Evolutionary conservation across 2,888 invertebrate genomes (phyloP).

Genomic region (Latrodectus elegans): DNA sequence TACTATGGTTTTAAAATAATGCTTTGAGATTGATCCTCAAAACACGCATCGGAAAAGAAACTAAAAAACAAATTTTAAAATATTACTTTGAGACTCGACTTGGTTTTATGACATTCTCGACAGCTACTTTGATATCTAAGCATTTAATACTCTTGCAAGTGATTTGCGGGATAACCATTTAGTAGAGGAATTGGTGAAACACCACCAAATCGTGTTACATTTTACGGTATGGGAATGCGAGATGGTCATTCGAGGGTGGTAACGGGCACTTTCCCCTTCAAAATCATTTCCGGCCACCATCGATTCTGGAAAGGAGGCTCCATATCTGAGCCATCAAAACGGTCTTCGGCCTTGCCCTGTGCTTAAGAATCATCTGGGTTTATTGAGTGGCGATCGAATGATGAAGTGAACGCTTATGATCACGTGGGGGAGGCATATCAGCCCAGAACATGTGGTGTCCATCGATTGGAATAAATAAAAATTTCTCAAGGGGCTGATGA

Average conservation of each 20-base stretch:
- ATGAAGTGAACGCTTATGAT: not conserved
- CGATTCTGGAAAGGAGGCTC: not conserved
- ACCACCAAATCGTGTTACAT: not conserved
- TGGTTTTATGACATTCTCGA: too few relatives aligned
- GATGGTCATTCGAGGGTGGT: not conserved
- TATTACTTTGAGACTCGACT: too few relatives aligned
- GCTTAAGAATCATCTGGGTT: not conserved
- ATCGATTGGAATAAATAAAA: constrained; percentile 5
- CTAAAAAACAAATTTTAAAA: too few relatives aligned
- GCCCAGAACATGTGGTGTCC: not conserved
- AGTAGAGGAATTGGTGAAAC: not conserved
- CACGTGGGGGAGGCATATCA: not conserved
- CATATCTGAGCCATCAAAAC: not conserved
- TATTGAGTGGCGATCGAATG: not conserved
- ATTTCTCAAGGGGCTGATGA: not conserved
- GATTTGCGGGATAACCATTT: too few relatives aligned
- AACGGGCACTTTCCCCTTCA: not conserved
- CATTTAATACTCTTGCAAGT: too few relatives aligned
- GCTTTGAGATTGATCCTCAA: too few relatives aligned
- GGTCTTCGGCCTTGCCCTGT: not conserved
- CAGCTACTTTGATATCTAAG: too few relatives aligned
- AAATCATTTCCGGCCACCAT: not conserved
- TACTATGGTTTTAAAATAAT: too few relatives aligned
- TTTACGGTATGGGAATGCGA: too few relatives aligned
- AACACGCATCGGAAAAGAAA: too few relatives aligned